phyloP scores from a whole-genome alignment of 2,888 invertebrate genomes.

The Rotaria macrura region DNA sequence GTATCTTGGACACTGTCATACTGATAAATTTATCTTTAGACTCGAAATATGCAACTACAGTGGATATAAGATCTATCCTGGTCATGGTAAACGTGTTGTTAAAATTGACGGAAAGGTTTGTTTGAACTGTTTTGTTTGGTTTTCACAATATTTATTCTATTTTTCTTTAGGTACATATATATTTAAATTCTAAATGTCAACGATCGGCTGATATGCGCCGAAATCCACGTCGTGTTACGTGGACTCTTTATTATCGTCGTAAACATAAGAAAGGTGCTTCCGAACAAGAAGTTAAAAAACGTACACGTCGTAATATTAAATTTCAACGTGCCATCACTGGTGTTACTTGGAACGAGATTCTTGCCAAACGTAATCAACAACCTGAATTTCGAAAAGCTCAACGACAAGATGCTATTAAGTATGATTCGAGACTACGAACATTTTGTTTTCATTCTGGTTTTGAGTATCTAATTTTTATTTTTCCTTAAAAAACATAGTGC shows the following conservation, averaged over 20 bases:
- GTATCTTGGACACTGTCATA: not conserved
- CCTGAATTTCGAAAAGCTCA: slow-evolving; percentile 96
- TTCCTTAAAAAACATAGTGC: too few relatives aligned
- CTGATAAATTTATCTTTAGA: slow-evolving; percentile 55
- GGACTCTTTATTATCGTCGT: slow-evolving; percentile 97
- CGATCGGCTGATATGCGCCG: slow-evolving; percentile 84
- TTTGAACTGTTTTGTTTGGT: slow-evolving; percentile 22
- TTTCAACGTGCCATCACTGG: slow-evolving; percentile 96
- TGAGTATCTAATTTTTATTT: too few relatives aligned
- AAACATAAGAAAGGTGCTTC: slow-evolving; percentile 94
- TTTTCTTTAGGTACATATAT: slow-evolving; percentile 72
- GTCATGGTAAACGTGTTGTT: slow-evolving; percentile 98
- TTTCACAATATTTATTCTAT: too few relatives aligned
- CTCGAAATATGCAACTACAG: slow-evolving; percentile 97
- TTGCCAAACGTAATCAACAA: slow-evolving; percentile 90
- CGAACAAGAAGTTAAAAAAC: slow-evolving; percentile 86
- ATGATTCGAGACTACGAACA: too few relatives aligned
- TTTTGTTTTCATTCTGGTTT: too few relatives aligned
- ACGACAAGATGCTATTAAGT: slow-evolving; percentile 83
- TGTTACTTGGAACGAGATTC: slow-evolving; percentile 86
- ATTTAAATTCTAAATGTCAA: slow-evolving; percentile 93
- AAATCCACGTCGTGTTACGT: slow-evolving; percentile 96
- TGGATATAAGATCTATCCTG: slow-evolving; percentile 99
- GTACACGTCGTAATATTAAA: slow-evolving; percentile 84
- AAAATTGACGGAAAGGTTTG: slow-evolving; percentile 89